A percentile compares a stretch with the other conserved stretches of the same genome.
Evolutionary conservation across 2,888 invertebrate genomes (phyloP).

Genomic region (Eremobia ochroleuca): DNA sequence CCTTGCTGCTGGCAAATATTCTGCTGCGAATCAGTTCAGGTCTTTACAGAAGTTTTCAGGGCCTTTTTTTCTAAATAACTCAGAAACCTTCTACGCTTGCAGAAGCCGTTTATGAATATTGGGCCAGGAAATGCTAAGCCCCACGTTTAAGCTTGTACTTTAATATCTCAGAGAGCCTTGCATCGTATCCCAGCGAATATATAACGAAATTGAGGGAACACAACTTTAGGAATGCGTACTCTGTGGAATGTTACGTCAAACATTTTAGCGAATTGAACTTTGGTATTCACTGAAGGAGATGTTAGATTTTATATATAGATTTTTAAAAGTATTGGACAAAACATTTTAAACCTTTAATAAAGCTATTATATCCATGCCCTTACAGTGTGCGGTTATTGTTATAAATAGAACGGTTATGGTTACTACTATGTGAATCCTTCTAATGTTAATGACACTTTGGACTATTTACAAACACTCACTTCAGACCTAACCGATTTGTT

Average conservation of each 20-base stretch:
- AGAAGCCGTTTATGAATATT: conserved; percentile 27
- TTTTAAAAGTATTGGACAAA: background rate
- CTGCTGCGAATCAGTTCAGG: background rate
- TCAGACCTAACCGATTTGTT: background rate
- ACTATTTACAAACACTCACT: background rate
- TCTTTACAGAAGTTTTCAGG: background rate
- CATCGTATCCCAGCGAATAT: conserved; percentile 21
- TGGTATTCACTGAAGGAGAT: conserved; percentile 35
- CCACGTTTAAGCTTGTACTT: conserved; percentile 24
- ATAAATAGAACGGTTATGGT: background rate
- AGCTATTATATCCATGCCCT: background rate
- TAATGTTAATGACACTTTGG: background rate
- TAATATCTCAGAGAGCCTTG: conserved; percentile 48
- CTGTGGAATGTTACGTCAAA: conserved; percentile 22
- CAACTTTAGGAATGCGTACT: conserved; percentile 20
- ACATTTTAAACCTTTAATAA: background rate
- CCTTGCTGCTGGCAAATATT: background rate
- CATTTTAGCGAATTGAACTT: conserved; percentile 31
- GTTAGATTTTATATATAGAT: conserved; percentile 3
- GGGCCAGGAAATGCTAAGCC: conserved; percentile 8
- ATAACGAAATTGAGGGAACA: conserved; percentile 34
- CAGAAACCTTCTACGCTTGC: background rate
- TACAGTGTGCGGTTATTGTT: background rate
- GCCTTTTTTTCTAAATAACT: background rate
- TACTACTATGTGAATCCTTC: background rate